Evolutionary conservation across 92 coral and sea anemone genomes (phyloP).

Genomic region (Porites cylindrica): DNA sequence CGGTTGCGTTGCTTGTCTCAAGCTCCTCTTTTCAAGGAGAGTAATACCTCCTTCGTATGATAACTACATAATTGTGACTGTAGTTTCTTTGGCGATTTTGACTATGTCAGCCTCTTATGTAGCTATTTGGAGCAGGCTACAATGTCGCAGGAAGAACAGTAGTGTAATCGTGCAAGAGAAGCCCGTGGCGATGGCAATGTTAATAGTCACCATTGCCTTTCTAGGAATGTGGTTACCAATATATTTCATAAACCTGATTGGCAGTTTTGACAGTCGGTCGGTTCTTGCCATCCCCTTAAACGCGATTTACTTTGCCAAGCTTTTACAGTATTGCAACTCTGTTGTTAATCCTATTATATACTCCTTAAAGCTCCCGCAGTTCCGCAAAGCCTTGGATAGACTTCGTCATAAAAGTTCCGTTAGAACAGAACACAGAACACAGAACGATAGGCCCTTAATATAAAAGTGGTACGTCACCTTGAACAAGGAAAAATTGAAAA

Average conservation of each 20-base stretch:
- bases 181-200: conserved; percentile 65
- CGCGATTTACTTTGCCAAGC: conserved; percentile 54
- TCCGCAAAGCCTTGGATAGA: conserved; percentile 48
- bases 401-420: background rate
- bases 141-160: conserved; percentile 59
- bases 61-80: conserved; percentile 58
- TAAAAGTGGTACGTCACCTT: too few relatives aligned
- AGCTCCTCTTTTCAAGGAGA: conserved; percentile 47
- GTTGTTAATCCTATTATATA: conserved; percentile 73
- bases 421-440: conserved; percentile 6
- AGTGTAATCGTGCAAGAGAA: conserved; percentile 62
- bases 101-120: conserved; percentile 70
- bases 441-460: background rate
- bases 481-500: too few relatives aligned
- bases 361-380: conserved; percentile 63
- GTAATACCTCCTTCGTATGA: conserved; percentile 36
- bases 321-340: conserved; percentile 75
- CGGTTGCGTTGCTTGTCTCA: conserved; percentile 57
- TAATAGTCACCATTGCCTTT: conserved; percentile 66
- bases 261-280: background rate
- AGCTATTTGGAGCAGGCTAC: conserved; percentile 68
- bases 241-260: conserved; percentile 60
- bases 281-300: conserved; percentile 24
- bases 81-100: conserved; percentile 61
- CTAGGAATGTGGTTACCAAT: conserved; percentile 83